Evolutionary conservation across 1,140 invertebrate genomes (phyloP).

Genomic region (Phenacoccus solenopsis): DNA sequence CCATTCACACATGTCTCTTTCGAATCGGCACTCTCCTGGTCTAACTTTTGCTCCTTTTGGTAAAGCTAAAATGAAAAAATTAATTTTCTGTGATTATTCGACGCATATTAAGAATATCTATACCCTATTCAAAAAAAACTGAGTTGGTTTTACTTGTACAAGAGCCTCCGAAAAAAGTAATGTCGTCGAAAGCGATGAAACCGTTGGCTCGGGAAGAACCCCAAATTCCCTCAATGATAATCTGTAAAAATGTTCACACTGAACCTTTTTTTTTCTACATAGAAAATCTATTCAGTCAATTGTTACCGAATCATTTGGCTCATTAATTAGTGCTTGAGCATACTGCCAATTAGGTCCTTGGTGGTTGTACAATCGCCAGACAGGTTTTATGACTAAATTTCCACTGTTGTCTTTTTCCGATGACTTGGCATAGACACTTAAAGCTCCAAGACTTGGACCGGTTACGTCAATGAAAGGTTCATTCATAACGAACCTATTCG

Average conservation of each 20-base stretch:
- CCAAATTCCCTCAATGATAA: slow-evolving; percentile 51
- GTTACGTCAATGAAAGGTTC: slow-evolving; percentile 49
- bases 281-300: too few relatives aligned
- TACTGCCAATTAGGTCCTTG: slow-evolving; percentile 50
- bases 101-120: too few relatives aligned
- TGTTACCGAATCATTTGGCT: slow-evolving; percentile 33
- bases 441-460: slow-evolving; percentile 48
- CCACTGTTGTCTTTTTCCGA: slow-evolving; percentile 30
- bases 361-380: slow-evolving; percentile 53
- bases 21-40: slow-evolving; percentile 48
- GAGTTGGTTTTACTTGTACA: slow-evolving; percentile 46
- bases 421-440: slow-evolving; percentile 37
- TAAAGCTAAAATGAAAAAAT: slow-evolving; percentile 40
- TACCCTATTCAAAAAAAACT: too few relatives aligned
- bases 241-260: too few relatives aligned
- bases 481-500: slow-evolving; percentile 45
- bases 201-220: slow-evolving; percentile 49
- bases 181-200: slow-evolving; percentile 50
- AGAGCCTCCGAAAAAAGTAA: slow-evolving; percentile 47
- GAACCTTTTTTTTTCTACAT: too few relatives aligned
- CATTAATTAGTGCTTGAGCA: slow-evolving; percentile 41
- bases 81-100: too few relatives aligned
- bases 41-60: slow-evolving; percentile 40
- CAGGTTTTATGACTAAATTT: slow-evolving; percentile 33
- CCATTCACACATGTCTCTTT: slow-evolving; percentile 49